Conservation (phyloP, 1,140 invertebrate genomes). For the Nebria ingens region DNA sequence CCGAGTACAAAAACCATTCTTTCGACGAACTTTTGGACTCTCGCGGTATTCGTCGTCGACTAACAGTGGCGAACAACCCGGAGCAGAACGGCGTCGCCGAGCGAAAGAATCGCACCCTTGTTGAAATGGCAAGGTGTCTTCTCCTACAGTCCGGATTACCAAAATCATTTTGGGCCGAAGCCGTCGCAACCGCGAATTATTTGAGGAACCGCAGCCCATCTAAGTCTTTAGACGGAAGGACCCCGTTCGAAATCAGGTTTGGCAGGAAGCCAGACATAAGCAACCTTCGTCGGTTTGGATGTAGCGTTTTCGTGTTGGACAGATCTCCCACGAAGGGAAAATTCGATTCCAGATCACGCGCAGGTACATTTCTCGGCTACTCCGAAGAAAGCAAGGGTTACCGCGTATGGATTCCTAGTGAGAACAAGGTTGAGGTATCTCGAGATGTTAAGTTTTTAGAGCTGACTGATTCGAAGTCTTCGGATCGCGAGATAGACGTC, state of each 20-base stretch:
- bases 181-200: background rate
- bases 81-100: background rate
- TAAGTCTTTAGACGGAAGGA: background rate
- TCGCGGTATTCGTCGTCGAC: conserved; percentile 18
- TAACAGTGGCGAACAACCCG: conserved; percentile 16
- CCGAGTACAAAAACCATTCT: conserved; percentile 26
- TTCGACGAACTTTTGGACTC: conserved; percentile 26
- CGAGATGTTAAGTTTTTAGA: conserved; percentile 13
- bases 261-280: too few relatives aligned
- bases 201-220: background rate
- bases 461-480: conserved; percentile 10
- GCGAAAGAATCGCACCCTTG: too few relatives aligned
- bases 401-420: conserved; percentile 23
- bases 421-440: conserved; percentile 20
- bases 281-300: too few relatives aligned
- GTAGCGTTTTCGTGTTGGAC: too few relatives aligned
- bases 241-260: too few relatives aligned
- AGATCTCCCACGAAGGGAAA: conserved; percentile 20
- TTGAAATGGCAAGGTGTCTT: conserved; percentile 15
- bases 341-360: conserved; percentile 23
- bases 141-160: background rate
- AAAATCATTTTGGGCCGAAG: background rate
- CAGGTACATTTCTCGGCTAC: conserved; percentile 28
- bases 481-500: conserved; percentile 4
- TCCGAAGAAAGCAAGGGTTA: conserved; percentile 27